Conservation (phyloP, 2,113 vertebrate species). For the Oceanites oceanicus region DNA sequence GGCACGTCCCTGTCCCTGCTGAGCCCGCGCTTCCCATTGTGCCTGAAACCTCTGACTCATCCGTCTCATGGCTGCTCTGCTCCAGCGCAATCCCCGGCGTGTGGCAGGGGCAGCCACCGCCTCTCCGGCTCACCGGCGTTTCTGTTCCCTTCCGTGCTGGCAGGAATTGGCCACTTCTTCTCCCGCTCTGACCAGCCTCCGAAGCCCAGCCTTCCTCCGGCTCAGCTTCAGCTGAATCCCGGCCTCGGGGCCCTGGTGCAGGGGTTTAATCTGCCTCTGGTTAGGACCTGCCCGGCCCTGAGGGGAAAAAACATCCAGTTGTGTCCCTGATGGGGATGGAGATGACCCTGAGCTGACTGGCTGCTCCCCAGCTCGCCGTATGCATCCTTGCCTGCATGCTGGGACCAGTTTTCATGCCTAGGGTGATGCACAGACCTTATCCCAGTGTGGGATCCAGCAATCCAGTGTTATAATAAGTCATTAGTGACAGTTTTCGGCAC, state of each 20-base stretch:
- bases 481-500: neutral
- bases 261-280: neutral
- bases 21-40: conserved; percentile 50
- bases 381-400: accelerated
- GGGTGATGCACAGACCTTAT: neutral
- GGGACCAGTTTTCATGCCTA: neutral
- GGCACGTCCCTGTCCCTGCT: neutral
- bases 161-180: neutral
- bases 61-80: neutral
- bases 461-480: too few species aligned
- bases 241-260: accelerated
- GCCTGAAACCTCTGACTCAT: conserved; percentile 29
- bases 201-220: accelerated
- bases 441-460: neutral
- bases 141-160: accelerated
- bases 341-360: neutral
- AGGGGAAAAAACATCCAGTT: accelerated
- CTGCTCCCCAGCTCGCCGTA: accelerated
- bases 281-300: too few species aligned
- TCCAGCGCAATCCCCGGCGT: accelerated
- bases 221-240: neutral
- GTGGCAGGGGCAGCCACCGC: neutral
- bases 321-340: neutral
- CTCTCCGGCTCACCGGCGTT: neutral
- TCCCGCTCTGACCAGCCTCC: accelerated